These are phyloP conservation scores for Jordanella pulchra DNA, from an alignment of 2,797 vertebrate genomes.

Conservation along the genomic window DNA sequence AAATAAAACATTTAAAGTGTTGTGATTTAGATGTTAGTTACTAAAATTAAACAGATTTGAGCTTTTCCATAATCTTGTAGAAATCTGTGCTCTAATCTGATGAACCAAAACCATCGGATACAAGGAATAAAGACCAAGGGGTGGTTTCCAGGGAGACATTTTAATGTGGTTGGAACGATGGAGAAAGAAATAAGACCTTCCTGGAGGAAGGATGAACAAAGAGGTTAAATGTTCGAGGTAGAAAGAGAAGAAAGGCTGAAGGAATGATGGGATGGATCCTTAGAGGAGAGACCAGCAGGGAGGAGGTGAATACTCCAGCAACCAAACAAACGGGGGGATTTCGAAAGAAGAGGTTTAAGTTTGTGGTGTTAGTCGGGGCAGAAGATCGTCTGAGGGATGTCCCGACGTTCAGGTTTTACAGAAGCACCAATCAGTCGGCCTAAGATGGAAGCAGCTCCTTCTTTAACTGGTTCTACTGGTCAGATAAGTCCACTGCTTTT, in stretches of 20 bases:
- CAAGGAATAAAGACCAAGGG: background rate
- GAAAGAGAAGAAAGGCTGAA: conserved; percentile 6
- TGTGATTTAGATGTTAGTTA: background rate
- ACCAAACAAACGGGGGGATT: conserved; percentile 12
- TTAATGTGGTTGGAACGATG: background rate
- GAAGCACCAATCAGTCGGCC: background rate
- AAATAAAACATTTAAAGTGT: background rate
- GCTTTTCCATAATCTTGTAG: background rate
- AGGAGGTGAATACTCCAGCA: conserved; percentile 5
- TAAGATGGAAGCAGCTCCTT: background rate
- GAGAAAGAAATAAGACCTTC: conserved; percentile 1
- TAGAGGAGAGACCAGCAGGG: conserved; percentile 10
- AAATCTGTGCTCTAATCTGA: background rate
- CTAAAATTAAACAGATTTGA: background rate
- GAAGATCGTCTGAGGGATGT: conserved; percentile 39
- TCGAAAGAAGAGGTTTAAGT: background rate
- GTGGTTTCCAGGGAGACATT: background rate
- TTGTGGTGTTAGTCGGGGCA: conserved; percentile 45
- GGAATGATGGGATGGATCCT: conserved; percentile 11
- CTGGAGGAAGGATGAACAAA: conserved; percentile 5
- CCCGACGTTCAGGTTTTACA: conserved; percentile 8
- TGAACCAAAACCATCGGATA: background rate
- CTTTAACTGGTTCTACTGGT: background rate
- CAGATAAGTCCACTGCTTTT: background rate
- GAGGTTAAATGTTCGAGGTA: background rate